Conservation (phyloP, 1,140 invertebrate species). For the Drosophila sproati region DNA sequence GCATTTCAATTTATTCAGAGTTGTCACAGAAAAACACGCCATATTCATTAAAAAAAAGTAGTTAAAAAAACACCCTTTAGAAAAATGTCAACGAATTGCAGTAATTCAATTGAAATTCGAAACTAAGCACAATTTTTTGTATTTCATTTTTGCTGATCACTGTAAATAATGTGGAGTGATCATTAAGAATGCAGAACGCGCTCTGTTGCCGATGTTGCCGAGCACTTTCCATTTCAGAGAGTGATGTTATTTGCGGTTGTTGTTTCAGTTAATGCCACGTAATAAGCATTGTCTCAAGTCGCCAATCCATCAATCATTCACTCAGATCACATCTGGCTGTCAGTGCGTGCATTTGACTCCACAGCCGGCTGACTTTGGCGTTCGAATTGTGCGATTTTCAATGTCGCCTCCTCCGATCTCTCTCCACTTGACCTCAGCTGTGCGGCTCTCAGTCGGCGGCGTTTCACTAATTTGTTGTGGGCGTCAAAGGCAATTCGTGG, state of each 20-base stretch:
- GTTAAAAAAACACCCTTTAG: neutral
- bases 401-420: constrained; percentile 48
- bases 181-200: constrained; percentile 69
- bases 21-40: neutral
- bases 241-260: neutral
- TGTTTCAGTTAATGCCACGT: constrained; percentile 12
- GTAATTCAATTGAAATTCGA: constrained; percentile 21
- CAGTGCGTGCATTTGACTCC: constrained; percentile 13
- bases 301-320: constrained; percentile 40
- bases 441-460: constrained; percentile 29
- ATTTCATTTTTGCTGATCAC: constrained; percentile 21
- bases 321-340: constrained; percentile 33
- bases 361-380: neutral
- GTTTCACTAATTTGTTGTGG: constrained; percentile 52
- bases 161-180: constrained; percentile 25
- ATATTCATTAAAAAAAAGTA: neutral
- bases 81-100: constrained; percentile 6
- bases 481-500: constrained; percentile 38
- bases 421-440: constrained; percentile 66
- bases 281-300: constrained; percentile 15
- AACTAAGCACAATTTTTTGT: neutral
- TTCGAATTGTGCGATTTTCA: constrained; percentile 39
- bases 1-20: neutral
- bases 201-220: constrained; percentile 16
- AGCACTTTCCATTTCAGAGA: constrained; percentile 54